A percentile compares a stretch with the other conserved stretches of the same genome.
Conservation (phyloP, 2,797 vertebrate genomes). For the Sebastes oblongus region DNA sequence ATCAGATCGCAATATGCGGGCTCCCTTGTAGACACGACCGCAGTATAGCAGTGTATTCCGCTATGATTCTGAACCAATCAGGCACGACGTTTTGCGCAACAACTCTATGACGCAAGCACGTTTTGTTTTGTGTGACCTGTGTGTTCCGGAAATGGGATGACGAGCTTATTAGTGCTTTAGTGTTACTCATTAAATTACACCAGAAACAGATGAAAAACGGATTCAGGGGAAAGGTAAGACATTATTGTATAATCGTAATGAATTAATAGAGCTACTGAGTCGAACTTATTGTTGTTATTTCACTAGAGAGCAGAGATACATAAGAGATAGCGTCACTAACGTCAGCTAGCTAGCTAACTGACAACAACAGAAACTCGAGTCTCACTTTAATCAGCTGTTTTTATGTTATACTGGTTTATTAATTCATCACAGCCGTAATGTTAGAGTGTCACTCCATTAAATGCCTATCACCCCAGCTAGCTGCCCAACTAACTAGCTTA, state of each 20-base stretch:
- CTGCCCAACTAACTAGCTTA: not conserved
- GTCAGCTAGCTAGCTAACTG: not conserved
- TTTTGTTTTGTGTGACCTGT: not conserved
- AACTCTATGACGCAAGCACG: slow-evolving; percentile 34
- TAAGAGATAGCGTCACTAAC: not conserved
- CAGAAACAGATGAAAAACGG: not conserved
- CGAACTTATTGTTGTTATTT: not conserved
- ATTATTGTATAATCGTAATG: accelerated
- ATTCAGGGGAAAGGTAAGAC: slow-evolving; percentile 36
- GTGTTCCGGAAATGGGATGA: slow-evolving; percentile 51
- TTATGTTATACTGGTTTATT: too few relatives aligned
- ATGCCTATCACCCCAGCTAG: not conserved
- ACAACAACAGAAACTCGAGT: slow-evolving; percentile 29
- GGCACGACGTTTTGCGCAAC: not conserved
- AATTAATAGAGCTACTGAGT: accelerated
- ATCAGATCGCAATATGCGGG: too few relatives aligned
- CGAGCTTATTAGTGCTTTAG: not conserved
- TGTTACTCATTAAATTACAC: not conserved
- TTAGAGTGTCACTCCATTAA: not conserved
- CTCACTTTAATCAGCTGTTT: not conserved
- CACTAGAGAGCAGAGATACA: not conserved
- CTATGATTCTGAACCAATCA: slow-evolving; percentile 15
- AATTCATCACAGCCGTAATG: not conserved
- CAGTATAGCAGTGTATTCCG: not conserved
- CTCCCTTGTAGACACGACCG: not conserved